Base-by-base conservation (phyloP, 2,888 invertebrate genomes). In the Gandaritis pyraliata region DNA sequence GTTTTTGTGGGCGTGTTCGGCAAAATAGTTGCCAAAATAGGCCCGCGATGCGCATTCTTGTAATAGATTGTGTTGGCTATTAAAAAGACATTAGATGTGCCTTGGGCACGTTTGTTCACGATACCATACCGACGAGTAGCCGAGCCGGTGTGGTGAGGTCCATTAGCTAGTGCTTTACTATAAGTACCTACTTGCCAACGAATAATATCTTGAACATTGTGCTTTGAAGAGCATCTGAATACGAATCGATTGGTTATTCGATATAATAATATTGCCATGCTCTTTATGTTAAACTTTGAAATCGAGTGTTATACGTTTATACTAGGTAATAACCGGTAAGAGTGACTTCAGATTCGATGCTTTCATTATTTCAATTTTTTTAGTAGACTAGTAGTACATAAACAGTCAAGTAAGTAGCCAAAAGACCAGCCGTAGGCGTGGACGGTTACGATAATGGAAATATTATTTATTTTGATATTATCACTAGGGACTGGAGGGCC, bases 41-140 rank as follows among this genome's bases (percentile, higher is more conserved):
- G 64, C 61, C 49, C 66, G 64, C 50, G 65, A 64, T 66, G 58
- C 68, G 72, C 69, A 65, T 72, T 73, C 67, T 64, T 67, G 62
- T 75, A 78, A 78, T 78, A 77, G 80, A 78, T 79, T 76, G 69
- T 75, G 62, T 67, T 74, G 68, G 75, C 73, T 76, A 80, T 80
- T 78, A 80, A 80, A 79, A 79, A 74, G 52, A 76, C 80, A 80
- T 80, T 80, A 80, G 76, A 73, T 67, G 65, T 68, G 64, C 60
- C 41, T 60, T 64, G 69, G 71, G 73, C 73, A 73, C 70, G 69
- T 64, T 66, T 62, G 53, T 58, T 63, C 64, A 36, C 65, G 59
- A 64, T 63, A 65, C 48, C 62, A 66, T 70, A 60, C 60, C 58
- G 53, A 50, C 30, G 61, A 64, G 54, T 51, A 49, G 60, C 47